Percentiles rank a stretch among this genome's conserved stretches.
These are phyloP conservation scores for Heliothis subflexa DNA, from an alignment of 1,140 invertebrate genomes.

Conservation along the genomic window DNA sequence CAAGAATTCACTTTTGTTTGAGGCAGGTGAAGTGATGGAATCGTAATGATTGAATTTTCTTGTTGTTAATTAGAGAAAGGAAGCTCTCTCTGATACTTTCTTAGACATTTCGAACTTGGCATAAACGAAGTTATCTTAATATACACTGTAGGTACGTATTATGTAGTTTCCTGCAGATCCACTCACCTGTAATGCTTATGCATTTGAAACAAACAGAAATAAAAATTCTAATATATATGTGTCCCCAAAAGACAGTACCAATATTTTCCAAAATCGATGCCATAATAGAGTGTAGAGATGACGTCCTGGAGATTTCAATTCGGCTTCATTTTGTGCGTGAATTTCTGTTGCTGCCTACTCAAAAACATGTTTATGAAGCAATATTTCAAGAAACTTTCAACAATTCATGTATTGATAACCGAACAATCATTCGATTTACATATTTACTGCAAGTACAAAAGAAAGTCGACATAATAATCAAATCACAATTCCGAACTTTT, in stretches of 20 bases:
- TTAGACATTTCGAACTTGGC: neutral
- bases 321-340: too few relatives aligned
- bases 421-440: neutral
- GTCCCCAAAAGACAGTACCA: too few relatives aligned
- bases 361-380: neutral
- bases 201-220: too few relatives aligned
- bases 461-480: conserved; percentile 1
- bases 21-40: conserved; percentile 1
- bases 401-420: neutral
- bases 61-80: conserved; percentile 18
- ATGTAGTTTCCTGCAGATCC: too few relatives aligned
- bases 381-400: neutral
- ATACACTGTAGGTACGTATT: too few relatives aligned
- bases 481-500: conserved; percentile 1
- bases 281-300: too few relatives aligned
- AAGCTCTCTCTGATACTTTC: neutral
- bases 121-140: neutral
- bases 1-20: conserved; percentile 29
- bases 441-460: neutral
- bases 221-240: too few relatives aligned
- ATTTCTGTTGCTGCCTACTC: too few relatives aligned
- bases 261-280: too few relatives aligned
- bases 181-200: too few relatives aligned
- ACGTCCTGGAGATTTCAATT: too few relatives aligned
- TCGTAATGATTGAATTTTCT: conserved; percentile 15